Percentiles rank a stretch among this genome's conserved stretches.
Conservation (phyloP, 2,113 vertebrate genomes). For the Pseudolaguvia tuberculata region DNA sequence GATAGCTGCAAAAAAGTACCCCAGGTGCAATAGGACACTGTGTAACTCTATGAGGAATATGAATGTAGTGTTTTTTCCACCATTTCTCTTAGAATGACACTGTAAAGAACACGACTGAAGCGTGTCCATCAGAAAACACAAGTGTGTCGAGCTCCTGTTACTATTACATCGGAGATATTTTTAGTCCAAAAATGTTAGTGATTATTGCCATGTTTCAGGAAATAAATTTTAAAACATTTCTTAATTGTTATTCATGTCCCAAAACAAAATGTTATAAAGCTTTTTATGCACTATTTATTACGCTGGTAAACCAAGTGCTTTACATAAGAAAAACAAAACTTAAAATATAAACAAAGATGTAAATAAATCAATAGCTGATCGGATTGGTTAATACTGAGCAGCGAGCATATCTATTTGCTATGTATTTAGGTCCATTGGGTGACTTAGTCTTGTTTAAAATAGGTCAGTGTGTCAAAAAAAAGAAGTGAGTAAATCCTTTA, state of each 20-base stretch:
- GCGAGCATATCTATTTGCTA: too few species aligned
- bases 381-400: too few species aligned
- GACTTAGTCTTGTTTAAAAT: too few species aligned
- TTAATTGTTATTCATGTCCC: background rate
- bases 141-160: slow-evolving; percentile 23
- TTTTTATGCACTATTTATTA: too few species aligned
- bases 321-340: too few species aligned
- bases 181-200: slow-evolving; percentile 20
- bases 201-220: background rate
- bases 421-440: too few species aligned
- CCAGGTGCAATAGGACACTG: slow-evolving; percentile 46
- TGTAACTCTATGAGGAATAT: slow-evolving; percentile 48
- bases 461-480: too few species aligned
- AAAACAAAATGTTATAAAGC: too few species aligned
- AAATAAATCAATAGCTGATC: too few species aligned
- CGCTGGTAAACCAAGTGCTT: too few species aligned
- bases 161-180: slow-evolving; percentile 9
- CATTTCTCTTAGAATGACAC: background rate
- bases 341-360: too few species aligned
- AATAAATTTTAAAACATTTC: background rate
- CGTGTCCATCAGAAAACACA: slow-evolving; percentile 19
- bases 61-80: slow-evolving; percentile 32
- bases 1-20: slow-evolving; percentile 70
- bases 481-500: too few species aligned
- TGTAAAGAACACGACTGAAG: background rate